A percentile compares a stretch with the other conserved stretches of the same genome.
phyloP scores from a whole-genome alignment of 2,888 invertebrate species.

The Ochropleura leucogaster region DNA sequence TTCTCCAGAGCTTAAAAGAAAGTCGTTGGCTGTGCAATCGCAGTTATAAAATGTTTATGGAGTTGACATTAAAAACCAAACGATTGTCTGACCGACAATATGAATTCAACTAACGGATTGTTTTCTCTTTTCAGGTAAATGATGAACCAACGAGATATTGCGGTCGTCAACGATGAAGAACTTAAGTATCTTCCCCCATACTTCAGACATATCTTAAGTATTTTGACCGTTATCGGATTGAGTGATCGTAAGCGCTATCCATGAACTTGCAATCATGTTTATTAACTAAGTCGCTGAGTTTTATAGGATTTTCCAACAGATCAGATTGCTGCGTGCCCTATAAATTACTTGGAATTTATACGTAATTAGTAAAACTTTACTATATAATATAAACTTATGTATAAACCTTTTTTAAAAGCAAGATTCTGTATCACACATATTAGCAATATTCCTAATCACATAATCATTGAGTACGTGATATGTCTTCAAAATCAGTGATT shows the following conservation, averaged over 20 bases:
- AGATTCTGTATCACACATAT: background rate
- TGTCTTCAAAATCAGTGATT: conserved; percentile 58
- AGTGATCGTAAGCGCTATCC: background rate
- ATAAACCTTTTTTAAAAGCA: background rate
- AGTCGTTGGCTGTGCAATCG: conserved; percentile 21
- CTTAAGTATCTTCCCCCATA: background rate
- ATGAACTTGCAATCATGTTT: background rate
- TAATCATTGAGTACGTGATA: conserved; percentile 60
- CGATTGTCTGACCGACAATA: background rate
- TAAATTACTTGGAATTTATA: background rate
- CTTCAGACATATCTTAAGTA: background rate
- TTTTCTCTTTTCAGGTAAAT: conserved; percentile 65
- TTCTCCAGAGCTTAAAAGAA: conserved; percentile 27
- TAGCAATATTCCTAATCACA: conserved; percentile 31
- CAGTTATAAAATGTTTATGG: conserved; percentile 39
- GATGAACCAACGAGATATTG: background rate
- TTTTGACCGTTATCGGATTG: background rate
- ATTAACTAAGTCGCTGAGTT: background rate
- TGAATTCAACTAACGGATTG: conserved; percentile 20
- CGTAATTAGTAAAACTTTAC: background rate
- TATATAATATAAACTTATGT: background rate
- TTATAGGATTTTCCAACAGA: background rate
- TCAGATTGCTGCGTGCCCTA: background rate
- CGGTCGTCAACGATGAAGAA: background rate
- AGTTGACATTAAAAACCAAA: conserved; percentile 19